These are phyloP conservation scores for Potamarius usumacintae DNA, from an alignment of 2,113 vertebrate species.

Conservation along the genomic window DNA sequence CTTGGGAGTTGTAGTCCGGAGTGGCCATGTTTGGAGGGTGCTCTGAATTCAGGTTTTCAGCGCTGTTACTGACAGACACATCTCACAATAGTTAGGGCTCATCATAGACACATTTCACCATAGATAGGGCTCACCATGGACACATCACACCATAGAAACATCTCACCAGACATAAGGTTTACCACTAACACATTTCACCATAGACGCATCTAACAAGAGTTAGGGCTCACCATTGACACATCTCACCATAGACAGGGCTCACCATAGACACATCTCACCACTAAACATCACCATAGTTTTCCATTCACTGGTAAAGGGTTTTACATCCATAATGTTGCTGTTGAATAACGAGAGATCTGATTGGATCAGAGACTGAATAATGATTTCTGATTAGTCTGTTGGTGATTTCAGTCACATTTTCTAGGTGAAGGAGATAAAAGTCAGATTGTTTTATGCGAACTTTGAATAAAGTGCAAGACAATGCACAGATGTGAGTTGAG, in stretches of 20 bases:
- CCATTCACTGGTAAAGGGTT: background rate
- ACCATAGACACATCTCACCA: too few species aligned
- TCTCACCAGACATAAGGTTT: background rate
- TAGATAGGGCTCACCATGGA: background rate
- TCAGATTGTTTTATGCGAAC: background rate
- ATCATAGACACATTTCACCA: background rate
- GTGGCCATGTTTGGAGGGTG: too few species aligned
- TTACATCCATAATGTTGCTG: background rate
- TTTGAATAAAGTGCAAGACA: background rate
- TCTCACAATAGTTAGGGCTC: background rate
- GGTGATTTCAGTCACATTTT: background rate
- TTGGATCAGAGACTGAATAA: background rate
- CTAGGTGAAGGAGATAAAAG: background rate
- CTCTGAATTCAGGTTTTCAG: too few species aligned
- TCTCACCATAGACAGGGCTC: background rate
- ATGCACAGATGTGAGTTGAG: background rate
- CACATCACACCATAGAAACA: background rate
- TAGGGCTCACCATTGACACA: background rate
- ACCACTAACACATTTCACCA: fast-evolving
- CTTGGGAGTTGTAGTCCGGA: too few species aligned
- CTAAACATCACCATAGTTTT: background rate
- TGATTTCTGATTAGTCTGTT: background rate
- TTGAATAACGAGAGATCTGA: background rate
- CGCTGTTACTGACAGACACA: background rate
- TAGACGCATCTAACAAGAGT: too few species aligned